Base-by-base conservation (phyloP, 2,113 vertebrate species). In the Cyprinodon brontotheroides region DNA sequence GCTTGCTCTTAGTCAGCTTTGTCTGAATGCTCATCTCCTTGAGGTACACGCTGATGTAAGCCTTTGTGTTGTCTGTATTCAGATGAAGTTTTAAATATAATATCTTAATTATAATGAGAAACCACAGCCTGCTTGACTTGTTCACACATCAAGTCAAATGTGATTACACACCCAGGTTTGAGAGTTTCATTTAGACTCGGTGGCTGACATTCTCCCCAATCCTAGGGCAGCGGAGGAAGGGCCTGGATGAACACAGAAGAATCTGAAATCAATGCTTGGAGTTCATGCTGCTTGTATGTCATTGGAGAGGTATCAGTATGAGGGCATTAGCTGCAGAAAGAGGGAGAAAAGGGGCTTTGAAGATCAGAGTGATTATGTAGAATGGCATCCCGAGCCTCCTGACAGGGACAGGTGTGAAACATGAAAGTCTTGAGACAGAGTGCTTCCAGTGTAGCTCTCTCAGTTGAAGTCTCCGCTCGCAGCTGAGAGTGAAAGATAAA, bases 41-140 rank as follows among this genome's bases (percentile, higher is more conserved):
- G 60, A 83, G 80, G 68, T 87, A 79, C 50, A 63, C 65, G 72
- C 70, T 70, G 77, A 79, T 66, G 67, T 61, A 76, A 82, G 70
- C 65, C 61, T 15, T 39, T 37, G 75, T 75, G 76, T 80, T 86
- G 66, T 39, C 37, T 69, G 65, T 38, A 89, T 92, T 86, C 86
- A 90, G 89, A 89, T 89, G 12, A 84, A 50, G 74, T n/a, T 81
- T 82, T 73, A 82, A 86, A 89, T 77, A 82, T 78, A 85, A 83
- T 78, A 79, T 72, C 12, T 11, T 50, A 68, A 78, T 17, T 8
- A 67, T 17, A 60, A 74, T 61, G 83, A 48, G 43, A 22, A 80
- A 60, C 14, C 36, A 38, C 50, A 76, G 65, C 72, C 82, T 29
- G 68, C 83, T 48, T 45, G 77, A 70, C 74, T 72, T 72, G 83